These are phyloP conservation scores for Heliconius hewitsoni DNA, from an alignment of 1,140 invertebrate genomes.

Conservation along the genomic window DNA sequence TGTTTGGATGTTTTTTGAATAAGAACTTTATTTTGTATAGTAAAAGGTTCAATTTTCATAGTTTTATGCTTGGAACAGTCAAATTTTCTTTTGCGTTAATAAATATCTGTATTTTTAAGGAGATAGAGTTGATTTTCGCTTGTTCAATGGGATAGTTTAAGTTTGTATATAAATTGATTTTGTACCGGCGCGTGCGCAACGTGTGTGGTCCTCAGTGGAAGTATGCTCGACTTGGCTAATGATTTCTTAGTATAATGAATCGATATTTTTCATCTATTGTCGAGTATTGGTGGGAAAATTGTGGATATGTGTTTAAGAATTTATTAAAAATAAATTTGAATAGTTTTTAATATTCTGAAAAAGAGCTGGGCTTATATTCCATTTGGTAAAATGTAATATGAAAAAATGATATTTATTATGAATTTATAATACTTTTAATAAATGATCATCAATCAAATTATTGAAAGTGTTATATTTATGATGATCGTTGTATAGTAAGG, in stretches of 20 bases:
- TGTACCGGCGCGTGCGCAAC: conserved; percentile 52
- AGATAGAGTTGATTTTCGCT: conserved; percentile 16
- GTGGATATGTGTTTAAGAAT: not conserved
- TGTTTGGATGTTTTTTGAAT: not conserved
- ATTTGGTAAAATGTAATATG: no score
- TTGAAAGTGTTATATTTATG: no score
- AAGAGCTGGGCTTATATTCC: no score
- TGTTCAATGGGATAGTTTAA: not conserved
- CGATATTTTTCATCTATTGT: conserved; percentile 15
- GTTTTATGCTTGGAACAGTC: not conserved
- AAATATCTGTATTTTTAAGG: not conserved
- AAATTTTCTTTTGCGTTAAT: conserved; percentile 1
- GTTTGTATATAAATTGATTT: conserved; percentile 50
- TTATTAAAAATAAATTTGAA: not conserved
- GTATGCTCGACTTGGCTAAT: conserved; percentile 51
- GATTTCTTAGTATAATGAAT: conserved; percentile 26
- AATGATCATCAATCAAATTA: no score
- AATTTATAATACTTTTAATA: no score
- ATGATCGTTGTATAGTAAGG: no score
- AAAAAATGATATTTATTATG: no score
- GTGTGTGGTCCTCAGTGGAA: conserved; percentile 63
- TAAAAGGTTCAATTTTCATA: not conserved
- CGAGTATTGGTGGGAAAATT: not conserved
- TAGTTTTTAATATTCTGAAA: no score
- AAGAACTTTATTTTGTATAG: not conserved